Percentiles rank a stretch among this genome's conserved stretches.
Conservation (phyloP, 2,113 vertebrate species). For the Bos indicus region DNA sequence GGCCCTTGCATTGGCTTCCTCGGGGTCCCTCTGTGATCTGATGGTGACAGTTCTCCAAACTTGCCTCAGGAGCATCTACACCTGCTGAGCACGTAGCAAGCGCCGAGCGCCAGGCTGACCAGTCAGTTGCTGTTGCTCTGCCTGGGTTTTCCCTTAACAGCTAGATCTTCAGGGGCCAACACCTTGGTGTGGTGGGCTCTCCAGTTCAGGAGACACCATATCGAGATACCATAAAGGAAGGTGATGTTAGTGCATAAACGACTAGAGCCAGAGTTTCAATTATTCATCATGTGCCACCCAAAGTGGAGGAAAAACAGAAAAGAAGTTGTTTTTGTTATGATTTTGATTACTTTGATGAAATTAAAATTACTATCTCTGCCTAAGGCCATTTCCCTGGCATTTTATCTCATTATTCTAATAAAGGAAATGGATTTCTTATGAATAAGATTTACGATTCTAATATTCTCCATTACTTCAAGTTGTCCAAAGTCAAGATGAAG, state of each 20-base stretch:
- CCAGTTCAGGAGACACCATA: background rate
- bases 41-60: background rate
- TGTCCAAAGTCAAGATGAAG: slow-evolving; percentile 16
- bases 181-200: background rate
- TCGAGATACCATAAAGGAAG: background rate
- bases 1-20: background rate
- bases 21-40: background rate
- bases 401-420: slow-evolving; percentile 45
- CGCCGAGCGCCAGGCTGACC: background rate
- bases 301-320: background rate
- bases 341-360: slow-evolving; percentile 22
- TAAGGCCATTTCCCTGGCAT: slow-evolving; percentile 27
- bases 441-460: slow-evolving; percentile 18
- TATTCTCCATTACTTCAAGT: background rate
- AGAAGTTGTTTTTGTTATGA: slow-evolving; percentile 18
- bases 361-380: slow-evolving; percentile 38
- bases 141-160: background rate
- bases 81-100: background rate
- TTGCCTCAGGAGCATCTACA: background rate
- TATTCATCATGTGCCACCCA: background rate
- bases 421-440: slow-evolving; percentile 48
- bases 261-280: background rate
- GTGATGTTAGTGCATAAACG: background rate
- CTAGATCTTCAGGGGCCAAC: background rate
- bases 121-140: background rate